Evolutionary conservation across 2,797 vertebrate genomes (phyloP).

Genomic region (Chelon auratus): DNA sequence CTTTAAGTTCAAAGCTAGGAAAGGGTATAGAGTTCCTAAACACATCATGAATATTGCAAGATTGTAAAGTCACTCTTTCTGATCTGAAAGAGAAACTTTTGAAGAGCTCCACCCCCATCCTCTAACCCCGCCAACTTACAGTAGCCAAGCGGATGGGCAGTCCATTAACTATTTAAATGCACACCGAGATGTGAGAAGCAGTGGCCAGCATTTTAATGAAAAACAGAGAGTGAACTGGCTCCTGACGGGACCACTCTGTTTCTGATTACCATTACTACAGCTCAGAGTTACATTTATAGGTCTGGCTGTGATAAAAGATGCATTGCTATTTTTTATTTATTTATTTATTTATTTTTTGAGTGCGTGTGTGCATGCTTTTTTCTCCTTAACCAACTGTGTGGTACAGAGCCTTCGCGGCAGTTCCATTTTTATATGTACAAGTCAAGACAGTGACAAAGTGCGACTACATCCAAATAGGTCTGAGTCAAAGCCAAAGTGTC

Average conservation of each 20-base stretch:
- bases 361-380: constrained; percentile 28
- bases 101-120: constrained; percentile 59
- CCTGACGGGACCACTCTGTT: constrained; percentile 74
- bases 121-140: constrained; percentile 58
- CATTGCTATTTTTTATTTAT: constrained; percentile 72
- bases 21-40: constrained; percentile 81
- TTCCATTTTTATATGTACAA: constrained; percentile 58
- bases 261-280: constrained; percentile 77
- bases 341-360: constrained; percentile 50
- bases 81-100: constrained; percentile 81
- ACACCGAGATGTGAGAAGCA: constrained; percentile 78
- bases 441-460: constrained; percentile 73
- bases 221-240: constrained; percentile 73
- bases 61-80: constrained; percentile 81
- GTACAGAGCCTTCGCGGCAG: constrained; percentile 21
- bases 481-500: constrained; percentile 70
- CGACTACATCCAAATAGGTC: constrained; percentile 64
- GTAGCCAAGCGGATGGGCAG: constrained; percentile 76
- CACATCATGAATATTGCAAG: constrained; percentile 84
- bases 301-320: constrained; percentile 74
- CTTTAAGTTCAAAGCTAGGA: constrained; percentile 80
- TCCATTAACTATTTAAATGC: constrained; percentile 87
- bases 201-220: constrained; percentile 85
- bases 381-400: constrained; percentile 39
- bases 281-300: constrained; percentile 63